phyloP scores from a whole-genome alignment of 2,113 vertebrate genomes.

The Telmatochromis bifrenatus region DNA sequence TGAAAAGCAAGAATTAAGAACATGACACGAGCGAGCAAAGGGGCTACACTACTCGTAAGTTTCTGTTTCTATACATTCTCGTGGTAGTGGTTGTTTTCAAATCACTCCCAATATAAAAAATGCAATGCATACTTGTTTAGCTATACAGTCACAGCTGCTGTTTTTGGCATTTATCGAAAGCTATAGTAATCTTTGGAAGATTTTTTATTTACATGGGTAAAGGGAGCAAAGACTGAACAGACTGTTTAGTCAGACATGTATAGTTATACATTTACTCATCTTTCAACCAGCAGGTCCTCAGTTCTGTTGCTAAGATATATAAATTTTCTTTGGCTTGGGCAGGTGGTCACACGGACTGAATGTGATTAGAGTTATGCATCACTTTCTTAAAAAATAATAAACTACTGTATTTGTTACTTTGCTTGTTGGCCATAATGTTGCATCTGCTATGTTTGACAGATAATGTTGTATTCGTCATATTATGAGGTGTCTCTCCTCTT shows the following conservation, averaged over 20 bases:
- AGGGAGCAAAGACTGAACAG: not conserved
- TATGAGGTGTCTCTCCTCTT: fast-evolving
- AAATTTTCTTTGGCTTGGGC: not conserved
- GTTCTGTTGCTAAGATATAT: not conserved
- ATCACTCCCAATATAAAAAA: not conserved
- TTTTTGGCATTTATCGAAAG: not conserved
- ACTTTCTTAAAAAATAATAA: not conserved
- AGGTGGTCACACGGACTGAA: not conserved
- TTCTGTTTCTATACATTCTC: fast-evolving
- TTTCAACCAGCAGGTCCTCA: not conserved
- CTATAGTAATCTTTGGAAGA: not conserved
- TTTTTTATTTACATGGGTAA: not conserved
- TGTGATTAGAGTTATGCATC: not conserved
- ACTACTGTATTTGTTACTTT: not conserved
- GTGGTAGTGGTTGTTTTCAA: not conserved
- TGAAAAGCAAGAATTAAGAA: not conserved
- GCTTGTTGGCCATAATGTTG: fast-evolving
- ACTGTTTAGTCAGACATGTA: not conserved
- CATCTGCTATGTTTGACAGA: not conserved
- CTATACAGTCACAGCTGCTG: not conserved
- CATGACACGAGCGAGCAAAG: fast-evolving
- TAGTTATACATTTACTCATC: not conserved
- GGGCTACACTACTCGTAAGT: fast-evolving
- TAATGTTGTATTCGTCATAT: fast-evolving
- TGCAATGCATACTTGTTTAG: not conserved